phyloP scores from a whole-genome alignment of 2,113 vertebrate genomes.

The Toxotes chatareus region DNA sequence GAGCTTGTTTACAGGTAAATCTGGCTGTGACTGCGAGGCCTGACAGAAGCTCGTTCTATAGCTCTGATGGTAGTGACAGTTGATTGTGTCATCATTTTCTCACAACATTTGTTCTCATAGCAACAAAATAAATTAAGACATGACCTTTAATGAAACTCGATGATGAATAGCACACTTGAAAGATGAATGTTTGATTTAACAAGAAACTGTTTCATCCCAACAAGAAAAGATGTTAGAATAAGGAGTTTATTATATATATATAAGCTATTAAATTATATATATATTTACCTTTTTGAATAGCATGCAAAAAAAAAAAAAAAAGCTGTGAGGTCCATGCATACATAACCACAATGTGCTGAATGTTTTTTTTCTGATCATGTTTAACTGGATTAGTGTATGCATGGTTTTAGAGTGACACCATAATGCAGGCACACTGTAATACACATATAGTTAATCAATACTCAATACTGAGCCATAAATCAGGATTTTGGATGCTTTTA shows the following conservation, averaged over 20 bases:
- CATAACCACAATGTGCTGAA: no score
- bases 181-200: background rate
- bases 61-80: background rate
- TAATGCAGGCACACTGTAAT: background rate
- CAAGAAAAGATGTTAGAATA: no score
- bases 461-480: background rate
- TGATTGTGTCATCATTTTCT: conserved; percentile 7
- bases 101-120: conserved; percentile 10
- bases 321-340: no score
- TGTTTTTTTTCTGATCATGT: background rate
- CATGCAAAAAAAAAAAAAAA: no score
- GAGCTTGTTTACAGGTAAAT: conserved; percentile 14
- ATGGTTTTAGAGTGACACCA: no score
- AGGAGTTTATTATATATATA: no score
- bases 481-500: background rate
- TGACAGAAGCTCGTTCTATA: background rate
- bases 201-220: background rate
- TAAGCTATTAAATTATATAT: no score
- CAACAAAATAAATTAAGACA: conserved; percentile 18
- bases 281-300: no score
- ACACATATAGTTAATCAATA: background rate
- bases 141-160: background rate
- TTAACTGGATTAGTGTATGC: background rate
- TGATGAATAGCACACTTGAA: background rate
- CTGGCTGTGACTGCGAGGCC: background rate